Evolutionary conservation across 2,888 invertebrate genomes (phyloP), one percentile per base, ranked within the genome.

Genomic region (Microplitis deprimator): DNA sequence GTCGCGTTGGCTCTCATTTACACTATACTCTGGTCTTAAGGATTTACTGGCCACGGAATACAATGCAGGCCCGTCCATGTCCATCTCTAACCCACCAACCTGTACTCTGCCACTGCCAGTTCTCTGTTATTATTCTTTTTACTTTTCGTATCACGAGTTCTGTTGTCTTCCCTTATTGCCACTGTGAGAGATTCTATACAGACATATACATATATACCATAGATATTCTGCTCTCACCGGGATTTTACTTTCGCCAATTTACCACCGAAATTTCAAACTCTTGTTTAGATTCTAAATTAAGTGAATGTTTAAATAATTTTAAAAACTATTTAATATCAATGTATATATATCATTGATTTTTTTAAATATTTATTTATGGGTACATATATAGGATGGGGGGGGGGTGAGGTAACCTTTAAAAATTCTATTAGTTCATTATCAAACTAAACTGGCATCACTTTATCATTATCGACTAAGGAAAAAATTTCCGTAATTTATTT

Each of bases 1-100:
- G 68, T 70, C 75, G 61, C 78, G 73, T 73, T 71, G 83, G 83
- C 85, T 88, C 89, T 89, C 89, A 89, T 89, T 89, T 89, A 89
- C 89, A 89, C 89, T 89, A 87, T 84, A 83, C 84, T 83, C 80
- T 73, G 68, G 77, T 79, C 75, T 75, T 62, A 81, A 89, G 86
- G 86, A 89, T 89, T 89, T 89, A 89, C 89, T 89, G 89, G 88
- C 87, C 84, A 81, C 80, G 82, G 88, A 89, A 89, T 86, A 89
- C 89, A 89, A 89, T 89, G 89, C 89, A 86, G 85, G 86, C 87
- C 88, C 88, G 87, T 89, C 89, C 86, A 84, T 88, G 89, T 89
- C 89, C 88, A 88, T 89, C 89, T 82, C 75, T 72, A 64, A 73
- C 20, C 50, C 59, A 17, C 72, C 71, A 61, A 65, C 59, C 64